Conservation (phyloP, 2,888 invertebrate species). For the Rhopalosiphum nymphaeae region DNA sequence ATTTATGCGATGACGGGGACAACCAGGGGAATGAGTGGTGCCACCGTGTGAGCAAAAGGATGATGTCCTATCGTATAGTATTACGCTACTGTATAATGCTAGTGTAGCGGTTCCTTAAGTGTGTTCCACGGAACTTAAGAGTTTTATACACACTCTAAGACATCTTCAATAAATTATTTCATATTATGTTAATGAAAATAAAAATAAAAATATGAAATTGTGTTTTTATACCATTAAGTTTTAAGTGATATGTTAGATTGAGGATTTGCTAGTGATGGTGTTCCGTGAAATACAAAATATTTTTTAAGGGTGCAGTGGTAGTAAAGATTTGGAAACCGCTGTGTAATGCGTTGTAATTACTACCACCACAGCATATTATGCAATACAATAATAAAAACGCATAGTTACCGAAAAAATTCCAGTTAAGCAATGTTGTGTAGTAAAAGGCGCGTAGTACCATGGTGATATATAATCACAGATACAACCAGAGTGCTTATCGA, state of each 20-base stretch:
- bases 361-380: background rate
- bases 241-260: background rate
- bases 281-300: background rate
- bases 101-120: background rate
- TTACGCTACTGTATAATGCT: background rate
- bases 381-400: background rate
- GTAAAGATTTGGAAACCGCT: background rate
- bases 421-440: background rate
- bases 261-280: background rate
- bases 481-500: background rate
- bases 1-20: background rate
- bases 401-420: background rate
- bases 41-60: background rate
- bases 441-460: background rate
- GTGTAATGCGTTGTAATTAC: background rate
- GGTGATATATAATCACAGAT: background rate
- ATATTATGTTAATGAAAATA: background rate
- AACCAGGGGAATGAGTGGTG: background rate
- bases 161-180: background rate
- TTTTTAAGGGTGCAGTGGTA: background rate
- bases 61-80: background rate
- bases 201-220: background rate
- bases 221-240: background rate
- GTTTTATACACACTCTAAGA: background rate
- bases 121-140: background rate